Conservation (phyloP, 1,140 invertebrate genomes). For the Heterodera schachtii region DNA sequence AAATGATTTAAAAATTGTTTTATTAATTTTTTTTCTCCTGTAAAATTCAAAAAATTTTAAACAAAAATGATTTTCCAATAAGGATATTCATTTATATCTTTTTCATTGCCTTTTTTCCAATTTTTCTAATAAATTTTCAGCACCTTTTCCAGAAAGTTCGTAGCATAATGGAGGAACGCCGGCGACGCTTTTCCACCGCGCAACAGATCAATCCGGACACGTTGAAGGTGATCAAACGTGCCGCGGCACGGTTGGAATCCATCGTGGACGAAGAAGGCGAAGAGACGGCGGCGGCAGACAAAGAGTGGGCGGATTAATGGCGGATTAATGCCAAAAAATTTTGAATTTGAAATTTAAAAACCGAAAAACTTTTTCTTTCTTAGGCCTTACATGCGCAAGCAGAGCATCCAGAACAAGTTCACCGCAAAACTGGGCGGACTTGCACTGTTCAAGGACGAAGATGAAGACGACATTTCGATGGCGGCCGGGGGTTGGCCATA, state of each 20-base stretch:
- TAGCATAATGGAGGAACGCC: slow-evolving; percentile 51
- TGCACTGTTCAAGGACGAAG: slow-evolving; percentile 62
- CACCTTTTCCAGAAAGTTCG: slow-evolving; percentile 46
- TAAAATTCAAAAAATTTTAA: too few species aligned
- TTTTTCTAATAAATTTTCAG: too few species aligned
- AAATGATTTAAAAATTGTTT: background rate
- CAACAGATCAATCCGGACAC: slow-evolving; percentile 51
- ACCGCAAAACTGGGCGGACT: slow-evolving; percentile 57
- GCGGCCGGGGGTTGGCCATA: slow-evolving; percentile 16
- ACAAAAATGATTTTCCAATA: too few species aligned
- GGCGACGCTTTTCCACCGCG: slow-evolving; percentile 53
- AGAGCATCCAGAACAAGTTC: slow-evolving; percentile 45
- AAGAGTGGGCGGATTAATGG: background rate
- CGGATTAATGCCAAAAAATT: background rate
- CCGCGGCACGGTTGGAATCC: slow-evolving; percentile 33
- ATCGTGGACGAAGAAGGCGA: slow-evolving; percentile 39
- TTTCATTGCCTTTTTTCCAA: too few species aligned
- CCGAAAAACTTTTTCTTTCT: slow-evolving; percentile 18
- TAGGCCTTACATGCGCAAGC: slow-evolving; percentile 28
- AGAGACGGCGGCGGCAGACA: background rate
- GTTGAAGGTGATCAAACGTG: slow-evolving; percentile 39
- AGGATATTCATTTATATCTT: too few species aligned
- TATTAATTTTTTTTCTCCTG: too few species aligned
- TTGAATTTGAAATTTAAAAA: slow-evolving; percentile 7
- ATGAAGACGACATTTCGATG: slow-evolving; percentile 52